These are phyloP conservation scores for Eupithecia abbreviata DNA, from an alignment of 2,888 invertebrate species.

Conservation along the genomic window DNA sequence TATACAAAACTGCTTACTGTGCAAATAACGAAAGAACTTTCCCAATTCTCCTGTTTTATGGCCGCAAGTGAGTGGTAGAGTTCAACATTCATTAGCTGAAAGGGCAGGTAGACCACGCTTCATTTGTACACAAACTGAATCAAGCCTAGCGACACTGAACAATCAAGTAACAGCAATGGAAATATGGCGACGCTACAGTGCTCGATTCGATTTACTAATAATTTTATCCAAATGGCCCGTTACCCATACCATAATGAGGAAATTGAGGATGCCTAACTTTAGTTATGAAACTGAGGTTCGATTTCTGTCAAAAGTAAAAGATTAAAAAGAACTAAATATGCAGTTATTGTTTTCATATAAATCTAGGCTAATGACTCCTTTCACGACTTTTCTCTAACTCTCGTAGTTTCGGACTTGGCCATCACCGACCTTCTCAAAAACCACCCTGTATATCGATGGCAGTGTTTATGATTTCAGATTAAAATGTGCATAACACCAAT, in stretches of 20 bases:
- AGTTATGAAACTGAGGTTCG: too few relatives aligned
- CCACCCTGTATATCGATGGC: too few relatives aligned
- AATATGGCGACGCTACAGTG: neutral
- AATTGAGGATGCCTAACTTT: too few relatives aligned
- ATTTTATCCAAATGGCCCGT: neutral
- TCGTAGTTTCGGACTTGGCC: too few relatives aligned
- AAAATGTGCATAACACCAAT: neutral
- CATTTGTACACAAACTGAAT: constrained; percentile 31
- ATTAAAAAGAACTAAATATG: too few relatives aligned
- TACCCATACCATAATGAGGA: too few relatives aligned
- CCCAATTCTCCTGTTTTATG: neutral
- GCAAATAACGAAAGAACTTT: neutral
- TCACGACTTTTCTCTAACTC: too few relatives aligned
- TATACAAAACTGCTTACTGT: neutral
- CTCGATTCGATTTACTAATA: neutral
- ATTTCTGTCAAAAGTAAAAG: too few relatives aligned
- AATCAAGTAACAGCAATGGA: constrained; percentile 3
- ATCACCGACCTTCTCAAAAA: too few relatives aligned
- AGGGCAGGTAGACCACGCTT: constrained; percentile 43
- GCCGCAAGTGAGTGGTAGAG: constrained; percentile 42
- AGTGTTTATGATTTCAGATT: neutral
- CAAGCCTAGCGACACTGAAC: neutral
- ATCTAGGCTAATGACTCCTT: too few relatives aligned
- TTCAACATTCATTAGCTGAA: constrained; percentile 52
- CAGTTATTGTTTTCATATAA: too few relatives aligned